A percentile compares a stretch with the other conserved stretches of the same genome.
Evolutionary conservation across 2,113 vertebrate genomes (phyloP).

Genomic region (Laterallus jamaicensis): DNA sequence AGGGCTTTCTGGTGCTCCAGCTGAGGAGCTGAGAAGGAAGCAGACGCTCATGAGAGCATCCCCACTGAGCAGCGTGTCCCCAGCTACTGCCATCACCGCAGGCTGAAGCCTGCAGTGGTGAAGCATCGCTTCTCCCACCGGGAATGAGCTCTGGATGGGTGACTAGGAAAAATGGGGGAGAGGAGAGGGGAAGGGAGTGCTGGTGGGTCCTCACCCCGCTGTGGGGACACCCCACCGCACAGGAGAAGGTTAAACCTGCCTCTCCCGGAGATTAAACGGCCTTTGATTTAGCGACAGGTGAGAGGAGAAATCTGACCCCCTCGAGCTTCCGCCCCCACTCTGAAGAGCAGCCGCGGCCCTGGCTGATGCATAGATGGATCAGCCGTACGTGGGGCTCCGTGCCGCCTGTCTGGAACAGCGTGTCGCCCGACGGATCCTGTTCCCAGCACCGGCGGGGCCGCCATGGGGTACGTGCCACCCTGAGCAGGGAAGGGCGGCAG

Average conservation of each 20-base stretch:
- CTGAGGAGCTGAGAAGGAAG: neutral
- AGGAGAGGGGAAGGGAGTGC: neutral
- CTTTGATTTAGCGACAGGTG: conserved; percentile 50
- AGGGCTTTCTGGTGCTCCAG: neutral
- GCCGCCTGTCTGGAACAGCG: neutral
- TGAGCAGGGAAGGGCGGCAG: fast-evolving
- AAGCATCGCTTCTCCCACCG: fast-evolving
- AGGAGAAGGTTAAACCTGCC: conserved; percentile 33
- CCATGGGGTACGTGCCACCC: fast-evolving
- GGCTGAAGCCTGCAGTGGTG: fast-evolving
- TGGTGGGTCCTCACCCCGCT: fast-evolving
- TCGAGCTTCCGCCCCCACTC: neutral
- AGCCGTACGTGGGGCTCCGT: neutral
- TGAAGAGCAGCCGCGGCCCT: neutral
- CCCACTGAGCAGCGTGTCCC: fast-evolving
- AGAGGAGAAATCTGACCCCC: conserved; percentile 38
- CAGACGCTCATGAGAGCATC: fast-evolving
- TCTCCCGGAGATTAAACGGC: conserved; percentile 4
- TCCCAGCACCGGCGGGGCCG: neutral
- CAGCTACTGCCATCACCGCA: neutral
- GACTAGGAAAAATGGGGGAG: neutral
- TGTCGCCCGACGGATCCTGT: neutral
- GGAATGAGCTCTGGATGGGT: neutral
- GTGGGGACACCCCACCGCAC: neutral
- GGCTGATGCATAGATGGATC: conserved; percentile 24